Conservation (phyloP, 1,140 invertebrate genomes). For the Mamestra configurata region DNA sequence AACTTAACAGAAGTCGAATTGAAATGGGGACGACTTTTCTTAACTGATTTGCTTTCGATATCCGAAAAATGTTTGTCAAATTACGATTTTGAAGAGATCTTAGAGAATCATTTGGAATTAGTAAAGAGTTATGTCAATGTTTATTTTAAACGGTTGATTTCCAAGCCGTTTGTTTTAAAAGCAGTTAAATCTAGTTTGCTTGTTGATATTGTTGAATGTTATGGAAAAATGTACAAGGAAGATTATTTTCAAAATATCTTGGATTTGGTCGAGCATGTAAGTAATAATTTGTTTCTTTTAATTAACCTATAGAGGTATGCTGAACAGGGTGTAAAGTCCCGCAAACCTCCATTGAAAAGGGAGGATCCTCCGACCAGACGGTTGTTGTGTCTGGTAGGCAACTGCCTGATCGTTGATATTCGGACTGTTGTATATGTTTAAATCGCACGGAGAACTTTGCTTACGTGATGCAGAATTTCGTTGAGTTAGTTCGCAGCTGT, state of each 20-base stretch:
- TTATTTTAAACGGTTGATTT: neutral
- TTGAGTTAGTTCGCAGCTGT: too few relatives aligned
- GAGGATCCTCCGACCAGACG: too few relatives aligned
- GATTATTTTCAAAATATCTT: constrained; percentile 40
- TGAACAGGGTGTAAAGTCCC: too few relatives aligned
- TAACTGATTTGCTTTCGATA: neutral
- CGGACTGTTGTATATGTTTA: too few relatives aligned
- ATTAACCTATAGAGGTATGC: too few relatives aligned
- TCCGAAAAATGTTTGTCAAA: neutral
- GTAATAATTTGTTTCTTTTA: too few relatives aligned
- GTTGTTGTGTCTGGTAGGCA: too few relatives aligned
- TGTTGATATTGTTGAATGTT: neutral
- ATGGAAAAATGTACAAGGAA: neutral
- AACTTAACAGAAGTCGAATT: neutral
- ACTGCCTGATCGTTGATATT: too few relatives aligned
- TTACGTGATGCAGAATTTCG: too few relatives aligned
- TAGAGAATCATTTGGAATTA: neutral
- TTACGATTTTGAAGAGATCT: neutral
- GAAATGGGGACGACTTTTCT: neutral
- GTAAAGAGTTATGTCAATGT: neutral
- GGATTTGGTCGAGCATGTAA: constrained; percentile 63
- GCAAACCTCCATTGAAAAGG: too few relatives aligned
- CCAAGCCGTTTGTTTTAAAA: constrained; percentile 4
- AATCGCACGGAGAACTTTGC: too few relatives aligned
- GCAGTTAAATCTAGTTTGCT: neutral